A percentile compares a stretch with the other conserved stretches of the same genome.
These are phyloP conservation scores for Talpa occidentalis DNA, from an alignment of 2,113 vertebrate genomes.

Conservation along the genomic window DNA sequence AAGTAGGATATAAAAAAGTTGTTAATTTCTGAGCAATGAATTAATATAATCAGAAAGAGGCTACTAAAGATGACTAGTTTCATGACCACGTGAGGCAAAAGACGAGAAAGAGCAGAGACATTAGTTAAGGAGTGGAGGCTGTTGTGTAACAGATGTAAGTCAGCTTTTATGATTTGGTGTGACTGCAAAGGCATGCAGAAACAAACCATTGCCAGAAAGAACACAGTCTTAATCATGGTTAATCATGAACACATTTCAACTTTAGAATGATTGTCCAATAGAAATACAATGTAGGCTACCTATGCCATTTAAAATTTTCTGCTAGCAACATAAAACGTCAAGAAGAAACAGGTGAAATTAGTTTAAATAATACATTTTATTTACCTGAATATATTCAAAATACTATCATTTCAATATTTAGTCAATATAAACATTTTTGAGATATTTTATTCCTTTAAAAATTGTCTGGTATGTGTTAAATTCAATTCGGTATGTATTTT, in stretches of 20 bases:
- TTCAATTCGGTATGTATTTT: background rate
- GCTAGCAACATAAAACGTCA: background rate
- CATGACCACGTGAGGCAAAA: background rate
- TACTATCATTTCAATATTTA: background rate
- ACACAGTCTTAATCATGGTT: background rate
- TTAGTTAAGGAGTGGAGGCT: too few species aligned
- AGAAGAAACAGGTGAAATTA: conserved; percentile 25
- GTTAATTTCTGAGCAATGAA: background rate
- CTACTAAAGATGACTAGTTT: background rate
- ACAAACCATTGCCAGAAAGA: background rate
- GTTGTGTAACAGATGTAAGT: background rate
- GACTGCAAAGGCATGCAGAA: background rate
- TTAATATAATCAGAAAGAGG: background rate
- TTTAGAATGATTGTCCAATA: background rate
- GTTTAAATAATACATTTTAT: background rate
- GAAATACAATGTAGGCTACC: background rate
- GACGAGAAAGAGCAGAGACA: background rate
- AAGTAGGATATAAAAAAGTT: background rate
- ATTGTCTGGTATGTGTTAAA: too few species aligned
- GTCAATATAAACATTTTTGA: background rate
- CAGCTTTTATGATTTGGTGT: background rate
- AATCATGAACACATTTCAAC: background rate
- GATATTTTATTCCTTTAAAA: background rate
- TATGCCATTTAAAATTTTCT: background rate
- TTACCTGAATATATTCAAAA: background rate